phyloP scores from a whole-genome alignment of 2,797 vertebrate species.

The Chrysolophus pictus region DNA sequence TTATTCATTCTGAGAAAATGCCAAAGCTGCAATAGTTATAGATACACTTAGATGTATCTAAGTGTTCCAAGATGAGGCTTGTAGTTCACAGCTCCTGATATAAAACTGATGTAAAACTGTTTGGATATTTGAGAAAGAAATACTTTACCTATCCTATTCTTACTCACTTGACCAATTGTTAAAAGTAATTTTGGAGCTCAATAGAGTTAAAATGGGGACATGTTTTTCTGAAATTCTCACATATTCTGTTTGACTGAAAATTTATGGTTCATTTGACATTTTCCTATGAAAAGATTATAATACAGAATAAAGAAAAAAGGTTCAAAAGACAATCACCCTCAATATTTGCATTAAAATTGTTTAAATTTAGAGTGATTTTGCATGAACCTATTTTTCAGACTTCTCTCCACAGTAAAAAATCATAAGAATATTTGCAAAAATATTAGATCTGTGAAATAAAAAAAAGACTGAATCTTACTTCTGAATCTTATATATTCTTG shows the following conservation, averaged over 20 bases:
- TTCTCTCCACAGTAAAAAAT: neutral
- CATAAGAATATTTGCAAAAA: neutral
- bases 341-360: neutral
- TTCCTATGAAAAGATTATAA: neutral
- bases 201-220: neutral
- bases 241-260: neutral
- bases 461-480: neutral
- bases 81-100: neutral
- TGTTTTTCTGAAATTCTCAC: neutral
- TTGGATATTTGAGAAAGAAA: neutral
- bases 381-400: neutral
- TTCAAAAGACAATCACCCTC: neutral
- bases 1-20: conserved; percentile 18
- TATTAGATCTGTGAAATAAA: neutral
- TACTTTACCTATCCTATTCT: neutral
- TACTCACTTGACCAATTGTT: neutral
- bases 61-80: conserved; percentile 26
- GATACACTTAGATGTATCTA: too few species aligned
- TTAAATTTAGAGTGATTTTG: neutral
- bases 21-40: conserved; percentile 6
- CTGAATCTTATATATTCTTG: neutral
- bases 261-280: neutral
- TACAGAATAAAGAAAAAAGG: neutral
- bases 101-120: neutral
- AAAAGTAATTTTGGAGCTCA: neutral